A percentile compares a stretch with the other conserved stretches of the same genome.
These are phyloP conservation scores for Drosophila flavopinicola DNA, from an alignment of 2,888 invertebrate genomes.

Conservation along the genomic window DNA sequence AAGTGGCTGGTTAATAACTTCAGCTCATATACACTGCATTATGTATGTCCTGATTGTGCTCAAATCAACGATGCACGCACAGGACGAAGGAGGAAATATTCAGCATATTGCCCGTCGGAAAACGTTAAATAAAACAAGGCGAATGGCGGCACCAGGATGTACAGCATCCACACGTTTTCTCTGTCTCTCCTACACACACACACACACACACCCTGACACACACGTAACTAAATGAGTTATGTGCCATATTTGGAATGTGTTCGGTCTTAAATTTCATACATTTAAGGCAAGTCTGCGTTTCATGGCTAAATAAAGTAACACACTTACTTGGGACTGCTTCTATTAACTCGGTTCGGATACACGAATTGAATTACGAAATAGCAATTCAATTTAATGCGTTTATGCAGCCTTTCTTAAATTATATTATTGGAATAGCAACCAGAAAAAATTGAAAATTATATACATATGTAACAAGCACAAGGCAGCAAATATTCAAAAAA, in stretches of 20 bases:
- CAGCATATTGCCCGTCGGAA: too few species aligned
- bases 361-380: background rate
- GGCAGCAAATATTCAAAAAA: too few species aligned
- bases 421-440: too few species aligned
- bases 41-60: conserved; percentile 27
- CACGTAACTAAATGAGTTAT: conserved; percentile 67
- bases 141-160: conserved; percentile 56
- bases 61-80: conserved; percentile 40
- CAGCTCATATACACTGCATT: conserved; percentile 46
- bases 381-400: background rate
- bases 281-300: conserved; percentile 52
- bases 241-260: conserved; percentile 62
- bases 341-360: background rate
- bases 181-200: too few species aligned
- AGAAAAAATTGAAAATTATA: too few species aligned
- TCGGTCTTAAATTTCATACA: conserved; percentile 65
- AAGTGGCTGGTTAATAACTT: conserved; percentile 39
- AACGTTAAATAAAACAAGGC: conserved; percentile 52
- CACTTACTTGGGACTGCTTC: conserved; percentile 37
- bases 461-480: too few species aligned
- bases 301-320: conserved; percentile 48
- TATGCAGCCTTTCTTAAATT: background rate
- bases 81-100: conserved; percentile 35
- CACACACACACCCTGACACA: too few species aligned
- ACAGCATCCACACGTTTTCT: conserved; percentile 5